A percentile compares a stretch with the other conserved stretches of the same genome.
These are phyloP conservation scores for Euura lappo DNA, from an alignment of 1,140 invertebrate species.

Conservation along the genomic window DNA sequence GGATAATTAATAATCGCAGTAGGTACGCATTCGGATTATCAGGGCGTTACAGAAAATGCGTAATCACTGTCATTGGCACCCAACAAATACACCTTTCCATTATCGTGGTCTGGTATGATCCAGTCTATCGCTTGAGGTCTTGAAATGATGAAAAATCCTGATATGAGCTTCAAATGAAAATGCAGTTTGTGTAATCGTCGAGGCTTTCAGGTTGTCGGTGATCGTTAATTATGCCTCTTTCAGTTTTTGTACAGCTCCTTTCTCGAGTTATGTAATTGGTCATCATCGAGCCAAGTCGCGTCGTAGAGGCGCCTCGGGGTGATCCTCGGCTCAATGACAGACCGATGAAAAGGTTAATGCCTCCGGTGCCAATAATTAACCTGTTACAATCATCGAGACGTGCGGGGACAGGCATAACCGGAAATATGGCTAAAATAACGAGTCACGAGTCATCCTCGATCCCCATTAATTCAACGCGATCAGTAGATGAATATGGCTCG, in stretches of 20 bases:
- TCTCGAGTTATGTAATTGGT: neutral
- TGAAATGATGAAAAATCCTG: too few relatives aligned
- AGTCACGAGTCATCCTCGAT: conserved; percentile 6
- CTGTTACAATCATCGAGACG: neutral
- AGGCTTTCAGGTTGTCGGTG: neutral
- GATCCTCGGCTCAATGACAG: neutral
- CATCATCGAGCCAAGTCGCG: neutral
- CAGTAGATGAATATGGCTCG: neutral
- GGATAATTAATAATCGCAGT: too few relatives aligned
- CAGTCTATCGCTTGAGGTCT: too few relatives aligned
- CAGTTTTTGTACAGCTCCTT: neutral
- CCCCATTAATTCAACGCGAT: neutral
- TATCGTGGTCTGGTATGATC: too few relatives aligned
- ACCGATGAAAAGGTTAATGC: neutral
- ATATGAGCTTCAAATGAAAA: too few relatives aligned
- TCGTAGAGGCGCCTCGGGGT: neutral
- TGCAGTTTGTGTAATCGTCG: neutral
- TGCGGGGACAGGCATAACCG: neutral
- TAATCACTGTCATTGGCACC: conserved; percentile 5
- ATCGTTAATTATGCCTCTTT: neutral
- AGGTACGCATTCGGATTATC: neutral
- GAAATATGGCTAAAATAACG: neutral
- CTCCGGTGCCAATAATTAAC: neutral
- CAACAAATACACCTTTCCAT: neutral
- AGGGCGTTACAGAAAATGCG: neutral